These are phyloP conservation scores for Platerodrilus igneus DNA, from an alignment of 2,888 invertebrate species.

Conservation along the genomic window DNA sequence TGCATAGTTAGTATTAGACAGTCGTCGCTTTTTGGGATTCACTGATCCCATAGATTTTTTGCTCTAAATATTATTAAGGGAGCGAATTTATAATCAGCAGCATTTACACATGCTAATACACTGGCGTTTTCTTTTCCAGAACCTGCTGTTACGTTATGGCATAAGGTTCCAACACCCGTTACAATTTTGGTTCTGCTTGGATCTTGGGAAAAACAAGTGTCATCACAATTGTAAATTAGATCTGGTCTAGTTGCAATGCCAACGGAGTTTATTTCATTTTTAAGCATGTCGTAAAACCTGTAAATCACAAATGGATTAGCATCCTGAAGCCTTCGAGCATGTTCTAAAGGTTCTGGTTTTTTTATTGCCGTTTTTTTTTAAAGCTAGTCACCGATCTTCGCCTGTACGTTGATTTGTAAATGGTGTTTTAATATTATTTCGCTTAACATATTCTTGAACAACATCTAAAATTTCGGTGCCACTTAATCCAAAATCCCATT, in stretches of 20 bases:
- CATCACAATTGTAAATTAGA: too few species aligned
- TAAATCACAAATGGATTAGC: background rate
- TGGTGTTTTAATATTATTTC: too few species aligned
- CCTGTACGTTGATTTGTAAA: background rate
- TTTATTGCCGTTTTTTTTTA: background rate
- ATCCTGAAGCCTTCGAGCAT: background rate
- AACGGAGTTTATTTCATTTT: too few species aligned
- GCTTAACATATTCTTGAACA: too few species aligned
- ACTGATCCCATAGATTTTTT: conserved; percentile 12
- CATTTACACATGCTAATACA: conserved; percentile 8
- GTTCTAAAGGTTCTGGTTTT: background rate
- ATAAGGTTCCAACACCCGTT: too few species aligned
- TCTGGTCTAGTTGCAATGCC: too few species aligned
- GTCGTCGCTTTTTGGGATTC: conserved; percentile 5
- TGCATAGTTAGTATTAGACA: conserved; percentile 8
- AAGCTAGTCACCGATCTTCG: background rate
- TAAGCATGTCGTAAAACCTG: background rate
- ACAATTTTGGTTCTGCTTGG: too few species aligned
- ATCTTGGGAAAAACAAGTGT: too few species aligned
- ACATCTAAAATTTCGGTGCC: too few species aligned
- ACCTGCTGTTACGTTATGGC: conserved; percentile 1
- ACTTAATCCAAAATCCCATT: too few species aligned
- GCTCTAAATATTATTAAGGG: conserved; percentile 8
- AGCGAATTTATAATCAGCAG: conserved; percentile 10
- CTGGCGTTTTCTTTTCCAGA: conserved; percentile 8